Evolutionary conservation across 2,797 vertebrate species (phyloP).

Genomic region (Ptychadena robeensis): DNA sequence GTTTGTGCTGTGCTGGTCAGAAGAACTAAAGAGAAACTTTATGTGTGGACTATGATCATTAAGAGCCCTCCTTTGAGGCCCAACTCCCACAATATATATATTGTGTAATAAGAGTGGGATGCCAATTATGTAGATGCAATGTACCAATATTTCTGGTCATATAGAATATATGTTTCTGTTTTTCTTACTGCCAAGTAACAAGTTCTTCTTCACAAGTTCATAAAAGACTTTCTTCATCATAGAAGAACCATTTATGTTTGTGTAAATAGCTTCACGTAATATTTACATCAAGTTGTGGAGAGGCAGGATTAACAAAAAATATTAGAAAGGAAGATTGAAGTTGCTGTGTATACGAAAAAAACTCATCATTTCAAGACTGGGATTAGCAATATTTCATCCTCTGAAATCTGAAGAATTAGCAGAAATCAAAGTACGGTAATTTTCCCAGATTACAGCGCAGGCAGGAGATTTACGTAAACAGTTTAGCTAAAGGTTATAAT

Average conservation of each 20-base stretch:
- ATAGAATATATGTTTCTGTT: not conserved
- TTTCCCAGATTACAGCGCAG: constrained; percentile 43
- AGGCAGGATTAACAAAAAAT: constrained; percentile 37
- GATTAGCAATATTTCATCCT: constrained; percentile 45
- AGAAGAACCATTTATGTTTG: constrained; percentile 18
- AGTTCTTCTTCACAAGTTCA: not conserved
- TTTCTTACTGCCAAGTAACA: not conserved
- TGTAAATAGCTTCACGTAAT: constrained; percentile 16
- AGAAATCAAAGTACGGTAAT: constrained; percentile 48
- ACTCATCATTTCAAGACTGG: constrained; percentile 47
- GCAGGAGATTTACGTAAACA: constrained; percentile 45
- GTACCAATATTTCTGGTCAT: too few relatives aligned
- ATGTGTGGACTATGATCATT: too few relatives aligned
- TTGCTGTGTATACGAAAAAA: constrained; percentile 14
- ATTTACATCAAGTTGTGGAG: constrained; percentile 24
- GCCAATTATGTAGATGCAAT: too few relatives aligned
- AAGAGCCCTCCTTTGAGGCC: too few relatives aligned
- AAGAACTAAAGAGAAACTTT: too few relatives aligned
- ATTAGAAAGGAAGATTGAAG: constrained; percentile 41
- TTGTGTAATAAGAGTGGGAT: too few relatives aligned
- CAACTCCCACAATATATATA: too few relatives aligned
- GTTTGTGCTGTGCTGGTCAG: too few relatives aligned
- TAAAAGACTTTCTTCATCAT: not conserved
- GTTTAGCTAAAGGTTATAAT: constrained; percentile 37
- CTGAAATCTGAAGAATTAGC: constrained; percentile 44